Evolutionary conservation across 2,113 vertebrate species (phyloP), one percentile per base, ranked within the genome.

Genomic region (Pomatorhinus ruficollis): DNA sequence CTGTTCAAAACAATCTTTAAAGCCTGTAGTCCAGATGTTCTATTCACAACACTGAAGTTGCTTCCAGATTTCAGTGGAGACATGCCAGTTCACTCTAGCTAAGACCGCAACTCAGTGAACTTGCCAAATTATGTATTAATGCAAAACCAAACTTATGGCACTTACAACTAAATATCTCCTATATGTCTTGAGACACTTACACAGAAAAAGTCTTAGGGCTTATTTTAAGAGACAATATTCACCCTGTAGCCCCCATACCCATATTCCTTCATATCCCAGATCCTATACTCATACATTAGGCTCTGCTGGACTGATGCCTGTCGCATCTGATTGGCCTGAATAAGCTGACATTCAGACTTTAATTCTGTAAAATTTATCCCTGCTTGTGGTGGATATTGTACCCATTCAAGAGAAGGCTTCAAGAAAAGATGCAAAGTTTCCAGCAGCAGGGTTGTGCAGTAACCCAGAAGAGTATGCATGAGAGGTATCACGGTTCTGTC

Each of bases 11-110:
- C 27, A 42, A 39, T 40, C 72, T 47, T 63, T 39, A 80, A 87
- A 94, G 39, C 59, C 57, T 78, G 17, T 40, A 53, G 79, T 49
- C 79, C 94, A 96, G 83, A 90, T 78, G 79, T 93, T 89, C 80
- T 83, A 74, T 68, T 90, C 69, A 74, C 4, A 2, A 33, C 4
- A 11, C 72, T 78, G 47, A 71, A 60, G 68, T 44, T 88, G 71
- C 64, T 89, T 87, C 60, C 83, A 90, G 79, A 40, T 22, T 44
- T 21, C 35, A 45, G 23, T 65, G 88, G 68, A 87, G 76, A 61
- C 0, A 0, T 57, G 72, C 86, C 83, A 89, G 10, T 35, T 95
- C 53, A 35, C 31, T 89, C 56, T 28, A 90, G 71, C 47, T 39
- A 68, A 56, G 39, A 59, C 37, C 17, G 9, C 10, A 45, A 66